A percentile compares a stretch with the other conserved stretches of the same genome.
Conservation (phyloP, 2,113 vertebrate genomes). For the Clarias batrachus region DNA sequence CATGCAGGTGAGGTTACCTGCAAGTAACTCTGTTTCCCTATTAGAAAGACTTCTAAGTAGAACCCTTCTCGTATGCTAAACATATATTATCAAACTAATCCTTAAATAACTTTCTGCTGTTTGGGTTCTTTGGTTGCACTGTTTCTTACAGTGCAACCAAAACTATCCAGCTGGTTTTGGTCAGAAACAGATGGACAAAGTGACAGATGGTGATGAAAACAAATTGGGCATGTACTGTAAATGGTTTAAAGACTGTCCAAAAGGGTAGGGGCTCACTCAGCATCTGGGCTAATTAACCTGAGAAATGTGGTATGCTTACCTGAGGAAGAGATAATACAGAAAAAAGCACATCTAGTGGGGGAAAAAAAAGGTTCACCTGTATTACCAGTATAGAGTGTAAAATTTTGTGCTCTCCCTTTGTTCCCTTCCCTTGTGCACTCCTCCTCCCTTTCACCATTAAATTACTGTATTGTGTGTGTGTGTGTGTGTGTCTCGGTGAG, state of each 20-base stretch:
- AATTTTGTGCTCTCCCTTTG: slow-evolving; percentile 1
- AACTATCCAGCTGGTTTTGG: background rate
- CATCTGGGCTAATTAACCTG: background rate
- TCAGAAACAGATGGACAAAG: background rate
- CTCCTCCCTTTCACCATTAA: background rate
- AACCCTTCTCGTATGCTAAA: background rate
- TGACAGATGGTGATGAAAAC: background rate
- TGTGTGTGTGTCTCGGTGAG: background rate
- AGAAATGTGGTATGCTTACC: background rate
- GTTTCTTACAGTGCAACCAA: background rate
- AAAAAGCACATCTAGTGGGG: background rate
- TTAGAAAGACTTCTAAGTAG: background rate
- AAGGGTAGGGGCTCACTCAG: background rate
- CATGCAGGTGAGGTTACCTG: too few relatives aligned
- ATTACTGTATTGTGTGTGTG: background rate
- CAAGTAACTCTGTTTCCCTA: background rate
- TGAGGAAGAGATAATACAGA: background rate
- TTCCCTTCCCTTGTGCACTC: background rate
- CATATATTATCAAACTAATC: background rate
- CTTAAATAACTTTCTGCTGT: background rate
- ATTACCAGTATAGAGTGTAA: background rate
- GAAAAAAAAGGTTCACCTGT: background rate
- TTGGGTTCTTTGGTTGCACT: background rate
- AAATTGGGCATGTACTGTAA: background rate
- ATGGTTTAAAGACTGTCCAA: too few relatives aligned